Evolutionary conservation across 2,797 vertebrate genomes (phyloP).

Genomic region (Gobionotothen gibberifrons): DNA sequence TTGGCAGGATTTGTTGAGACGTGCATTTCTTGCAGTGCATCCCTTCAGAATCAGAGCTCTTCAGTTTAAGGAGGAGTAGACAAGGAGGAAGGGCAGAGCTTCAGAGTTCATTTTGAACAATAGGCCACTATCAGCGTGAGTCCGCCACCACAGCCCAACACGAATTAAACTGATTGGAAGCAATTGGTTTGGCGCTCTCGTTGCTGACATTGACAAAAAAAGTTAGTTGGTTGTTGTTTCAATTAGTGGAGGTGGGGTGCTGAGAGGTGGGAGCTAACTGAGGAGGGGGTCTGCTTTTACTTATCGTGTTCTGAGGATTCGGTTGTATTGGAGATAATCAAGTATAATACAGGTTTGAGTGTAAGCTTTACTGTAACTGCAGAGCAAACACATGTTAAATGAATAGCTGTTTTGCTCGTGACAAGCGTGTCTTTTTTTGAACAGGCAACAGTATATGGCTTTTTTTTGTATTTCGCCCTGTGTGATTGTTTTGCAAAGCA

Average conservation of each 20-base stretch:
- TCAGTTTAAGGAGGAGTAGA: slow-evolving; percentile 22
- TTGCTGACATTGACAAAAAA: slow-evolving; percentile 72
- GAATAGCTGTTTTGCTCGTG: background rate
- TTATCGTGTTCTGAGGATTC: slow-evolving; percentile 56
- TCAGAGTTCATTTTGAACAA: slow-evolving; percentile 58
- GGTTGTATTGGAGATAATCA: slow-evolving; percentile 30
- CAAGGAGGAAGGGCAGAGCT: slow-evolving; percentile 27
- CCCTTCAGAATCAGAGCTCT: slow-evolving; percentile 30
- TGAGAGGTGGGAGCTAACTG: slow-evolving; percentile 32
- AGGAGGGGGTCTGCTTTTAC: slow-evolving; percentile 66
- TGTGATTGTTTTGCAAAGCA: background rate
- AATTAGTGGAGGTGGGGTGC: slow-evolving; percentile 53
- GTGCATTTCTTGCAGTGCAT: slow-evolving; percentile 53
- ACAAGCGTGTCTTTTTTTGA: background rate
- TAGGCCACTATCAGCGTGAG: slow-evolving; percentile 57
- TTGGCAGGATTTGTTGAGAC: no score
- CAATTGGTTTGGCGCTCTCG: slow-evolving; percentile 61
- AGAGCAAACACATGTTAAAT: background rate
- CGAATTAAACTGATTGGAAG: slow-evolving; percentile 72
- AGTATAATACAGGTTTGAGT: slow-evolving; percentile 25
- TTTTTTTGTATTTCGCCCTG: background rate
- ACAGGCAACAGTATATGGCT: background rate
- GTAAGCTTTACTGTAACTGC: slow-evolving; percentile 13
- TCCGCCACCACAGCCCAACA: slow-evolving; percentile 51
- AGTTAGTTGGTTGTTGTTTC: slow-evolving; percentile 70